Conservation (phyloP, 2,888 invertebrate genomes). For the Zhuqinia jingwanae region DNA sequence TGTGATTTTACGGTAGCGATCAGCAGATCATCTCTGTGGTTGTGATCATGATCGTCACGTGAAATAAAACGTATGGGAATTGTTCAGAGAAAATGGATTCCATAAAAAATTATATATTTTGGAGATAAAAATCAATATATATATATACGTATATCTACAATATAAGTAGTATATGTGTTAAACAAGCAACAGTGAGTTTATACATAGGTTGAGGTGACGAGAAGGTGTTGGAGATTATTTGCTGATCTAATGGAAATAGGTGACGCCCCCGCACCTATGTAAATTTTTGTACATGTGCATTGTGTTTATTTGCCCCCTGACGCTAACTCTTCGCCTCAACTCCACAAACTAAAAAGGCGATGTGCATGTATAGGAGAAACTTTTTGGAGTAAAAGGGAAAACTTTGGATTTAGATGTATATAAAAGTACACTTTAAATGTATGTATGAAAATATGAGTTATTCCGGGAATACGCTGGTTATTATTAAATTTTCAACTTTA, state of each 20-base stretch:
- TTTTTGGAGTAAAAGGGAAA: too few species aligned
- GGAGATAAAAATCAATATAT: too few species aligned
- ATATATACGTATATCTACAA: too few species aligned
- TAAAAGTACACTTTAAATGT: too few species aligned
- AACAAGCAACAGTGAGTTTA: too few species aligned
- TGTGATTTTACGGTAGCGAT: slow-evolving; percentile 27
- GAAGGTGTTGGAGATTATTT: slow-evolving; percentile 43
- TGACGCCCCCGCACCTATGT: slow-evolving; percentile 5
- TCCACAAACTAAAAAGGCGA: too few species aligned
- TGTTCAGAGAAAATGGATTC: too few species aligned
- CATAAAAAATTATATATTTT: too few species aligned
- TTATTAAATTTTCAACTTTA: slow-evolving; percentile 11
- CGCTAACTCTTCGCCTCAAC: not conserved
- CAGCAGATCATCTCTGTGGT: not conserved
- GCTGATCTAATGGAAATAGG: slow-evolving; percentile 16
- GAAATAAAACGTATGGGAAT: not conserved
- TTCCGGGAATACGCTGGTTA: not conserved
- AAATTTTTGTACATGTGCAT: not conserved
- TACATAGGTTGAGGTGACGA: not conserved
- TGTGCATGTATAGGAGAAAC: too few species aligned
- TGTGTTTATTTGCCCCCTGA: not conserved
- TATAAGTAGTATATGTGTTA: too few species aligned
- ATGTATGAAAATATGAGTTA: too few species aligned
- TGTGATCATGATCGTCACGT: not conserved
- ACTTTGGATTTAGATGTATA: too few species aligned